Conservation (phyloP, 2,113 vertebrate species). For the Amphilophus citrinellus region DNA sequence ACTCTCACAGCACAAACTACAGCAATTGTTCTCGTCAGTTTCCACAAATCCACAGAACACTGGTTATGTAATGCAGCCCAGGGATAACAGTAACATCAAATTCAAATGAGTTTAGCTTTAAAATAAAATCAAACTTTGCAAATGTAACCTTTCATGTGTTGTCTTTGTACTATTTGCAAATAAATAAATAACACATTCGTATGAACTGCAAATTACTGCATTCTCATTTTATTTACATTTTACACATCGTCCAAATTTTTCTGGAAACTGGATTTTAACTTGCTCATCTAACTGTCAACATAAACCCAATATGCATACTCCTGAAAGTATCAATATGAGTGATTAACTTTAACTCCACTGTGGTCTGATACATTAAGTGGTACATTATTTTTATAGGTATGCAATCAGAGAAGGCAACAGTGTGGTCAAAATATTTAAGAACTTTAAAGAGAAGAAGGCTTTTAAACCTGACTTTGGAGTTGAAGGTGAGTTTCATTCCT, state of each 20-base stretch:
- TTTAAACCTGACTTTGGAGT: constrained; percentile 99
- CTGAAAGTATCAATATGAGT: neutral
- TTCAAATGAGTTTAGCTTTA: neutral
- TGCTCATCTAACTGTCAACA: neutral
- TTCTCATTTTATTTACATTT: neutral
- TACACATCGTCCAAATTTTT: neutral
- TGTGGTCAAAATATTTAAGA: constrained; percentile 98
- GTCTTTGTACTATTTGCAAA: neutral
- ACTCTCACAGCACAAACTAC: neutral
- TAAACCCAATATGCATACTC: neutral
- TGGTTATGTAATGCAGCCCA: neutral
- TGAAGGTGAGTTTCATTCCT: constrained; percentile 84
- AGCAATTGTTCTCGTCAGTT: neutral
- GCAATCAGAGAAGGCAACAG: constrained; percentile 97
- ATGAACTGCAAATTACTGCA: neutral
- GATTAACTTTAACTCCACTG: neutral
- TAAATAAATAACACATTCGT: neutral
- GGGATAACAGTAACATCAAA: neutral
- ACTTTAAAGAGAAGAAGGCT: constrained; percentile 98
- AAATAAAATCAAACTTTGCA: neutral
- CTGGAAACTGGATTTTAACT: neutral
- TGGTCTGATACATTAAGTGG: neutral
- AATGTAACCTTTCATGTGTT: neutral
- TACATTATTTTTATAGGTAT: constrained; percentile 81
- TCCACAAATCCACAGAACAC: neutral